phyloP scores from a whole-genome alignment of 1,140 invertebrate species.

The Zeugodacus cucurbitae region DNA sequence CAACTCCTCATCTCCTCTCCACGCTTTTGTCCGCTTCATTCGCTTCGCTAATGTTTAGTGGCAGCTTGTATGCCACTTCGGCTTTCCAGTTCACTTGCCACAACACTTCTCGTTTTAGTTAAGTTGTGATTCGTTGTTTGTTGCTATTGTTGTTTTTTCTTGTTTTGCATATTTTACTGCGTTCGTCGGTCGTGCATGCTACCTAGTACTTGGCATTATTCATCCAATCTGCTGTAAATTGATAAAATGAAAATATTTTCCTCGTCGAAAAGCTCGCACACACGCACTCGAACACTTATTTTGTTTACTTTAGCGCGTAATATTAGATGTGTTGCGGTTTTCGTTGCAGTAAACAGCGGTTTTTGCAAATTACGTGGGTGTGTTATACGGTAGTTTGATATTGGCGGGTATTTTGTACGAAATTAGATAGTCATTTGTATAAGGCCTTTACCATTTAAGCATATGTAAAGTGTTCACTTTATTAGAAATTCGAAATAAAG shows the following conservation, averaged over 20 bases:
- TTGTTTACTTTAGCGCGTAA: background rate
- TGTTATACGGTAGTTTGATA: too few relatives aligned
- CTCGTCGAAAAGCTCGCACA: background rate
- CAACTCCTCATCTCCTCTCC: background rate
- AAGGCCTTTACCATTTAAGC: too few relatives aligned
- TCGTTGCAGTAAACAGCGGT: background rate
- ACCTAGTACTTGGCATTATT: background rate
- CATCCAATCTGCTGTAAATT: conserved; percentile 32
- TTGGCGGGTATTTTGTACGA: too few relatives aligned
- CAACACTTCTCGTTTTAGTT: background rate
- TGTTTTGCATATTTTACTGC: background rate
- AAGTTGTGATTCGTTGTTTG: background rate
- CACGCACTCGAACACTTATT: background rate
- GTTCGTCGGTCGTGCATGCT: background rate
- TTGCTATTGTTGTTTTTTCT: background rate
- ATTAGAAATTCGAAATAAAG: too few relatives aligned
- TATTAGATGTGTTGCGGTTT: background rate
- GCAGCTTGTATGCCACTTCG: background rate
- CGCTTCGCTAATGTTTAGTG: background rate
- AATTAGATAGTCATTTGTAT: too few relatives aligned
- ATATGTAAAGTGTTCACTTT: too few relatives aligned
- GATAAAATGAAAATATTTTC: conserved; percentile 38
- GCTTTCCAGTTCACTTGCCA: conserved; percentile 3
- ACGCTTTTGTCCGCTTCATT: background rate
- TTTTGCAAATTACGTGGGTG: too few relatives aligned